Evolutionary conservation across 2,888 invertebrate species (phyloP).

Genomic region (Xestia ashworthii): DNA sequence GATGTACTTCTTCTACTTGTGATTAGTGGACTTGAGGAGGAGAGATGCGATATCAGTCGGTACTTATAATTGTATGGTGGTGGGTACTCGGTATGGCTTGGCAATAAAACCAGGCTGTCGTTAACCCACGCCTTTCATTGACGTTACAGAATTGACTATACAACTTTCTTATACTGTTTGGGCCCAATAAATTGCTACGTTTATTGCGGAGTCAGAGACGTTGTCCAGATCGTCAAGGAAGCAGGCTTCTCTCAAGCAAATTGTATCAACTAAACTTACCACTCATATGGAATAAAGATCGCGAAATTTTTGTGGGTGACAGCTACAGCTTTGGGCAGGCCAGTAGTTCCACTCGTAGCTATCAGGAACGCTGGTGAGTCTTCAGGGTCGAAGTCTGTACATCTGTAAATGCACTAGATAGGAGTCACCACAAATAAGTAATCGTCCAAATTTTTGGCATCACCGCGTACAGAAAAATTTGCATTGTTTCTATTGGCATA

Average conservation of each 20-base stretch:
- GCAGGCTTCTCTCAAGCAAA: neutral
- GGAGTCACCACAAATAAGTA: neutral
- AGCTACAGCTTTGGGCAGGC: slow-evolving; percentile 82
- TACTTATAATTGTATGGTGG: too few species aligned
- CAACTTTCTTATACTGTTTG: neutral
- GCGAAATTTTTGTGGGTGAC: slow-evolving; percentile 80
- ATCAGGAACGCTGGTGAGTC: slow-evolving; percentile 77
- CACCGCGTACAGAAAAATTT: too few species aligned
- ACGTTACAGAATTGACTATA: neutral
- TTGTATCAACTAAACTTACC: slow-evolving; percentile 68
- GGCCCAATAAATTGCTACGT: neutral
- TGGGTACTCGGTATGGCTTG: too few species aligned
- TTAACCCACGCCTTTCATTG: too few species aligned
- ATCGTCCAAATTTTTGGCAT: neutral
- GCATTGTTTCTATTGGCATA: too few species aligned
- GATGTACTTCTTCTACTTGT: too few species aligned
- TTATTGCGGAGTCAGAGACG: neutral
- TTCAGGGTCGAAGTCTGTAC: slow-evolving; percentile 79
- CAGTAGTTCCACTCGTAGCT: slow-evolving; percentile 85
- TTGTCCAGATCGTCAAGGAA: neutral
- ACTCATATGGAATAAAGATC: slow-evolving; percentile 74
- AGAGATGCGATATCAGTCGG: too few species aligned
- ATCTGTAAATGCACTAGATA: slow-evolving; percentile 60
- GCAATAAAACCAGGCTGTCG: too few species aligned
- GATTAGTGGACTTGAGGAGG: too few species aligned